Evolutionary conservation across 2,888 invertebrate genomes (phyloP), one percentile per base, ranked within the genome.

Genomic region (Scrobipalpa atriplicella): DNA sequence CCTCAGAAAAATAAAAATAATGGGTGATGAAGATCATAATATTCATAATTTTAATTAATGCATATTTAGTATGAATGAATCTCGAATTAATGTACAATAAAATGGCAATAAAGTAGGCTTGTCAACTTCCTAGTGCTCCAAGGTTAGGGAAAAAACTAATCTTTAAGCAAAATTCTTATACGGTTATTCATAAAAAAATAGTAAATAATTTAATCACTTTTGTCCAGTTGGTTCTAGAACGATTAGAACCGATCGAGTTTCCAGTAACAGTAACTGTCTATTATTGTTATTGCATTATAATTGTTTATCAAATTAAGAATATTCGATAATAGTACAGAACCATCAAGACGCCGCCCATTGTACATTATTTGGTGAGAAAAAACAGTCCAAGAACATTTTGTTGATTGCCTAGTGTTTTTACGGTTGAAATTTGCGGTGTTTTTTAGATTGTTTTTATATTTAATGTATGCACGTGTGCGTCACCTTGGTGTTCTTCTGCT

Each of bases 401-500:
- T 60, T n/a, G 16, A 60, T 41, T 41, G 41, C 41, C 13, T n/a
- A 29, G 7, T 41, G 41, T 39, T 61, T 61, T 61, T 61, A 13
- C n/a, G 6, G 36, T 13, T 1, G 16, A 36, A 8, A 58, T 36
- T 13, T 3, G 29, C 16, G 47, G 18, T 39, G 39, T 63, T 58
- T 64, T 66, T 66, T 68, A 21, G 56, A 36, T 29, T 47, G n/a
- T 21, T 51, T 29, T 41, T 36, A 51, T 62, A 16, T 29, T 68
- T 63, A 58, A 52, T 65, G 43, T 63, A 41, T 64, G 52, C 19
- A 36, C 5, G 29, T 41, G 19, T 68, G 16, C 54, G 68, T 69
- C 21, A 62, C 67, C 70, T 70, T 68, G 70, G 68, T 70, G 62
- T 60, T 65, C 64, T 60, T 69, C 66, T 64, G 62, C 67, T 64